Percentiles rank a stretch among this genome's conserved stretches.
Evolutionary conservation across 2,113 vertebrate genomes (phyloP).

Genomic region (Anolis carolinensis): DNA sequence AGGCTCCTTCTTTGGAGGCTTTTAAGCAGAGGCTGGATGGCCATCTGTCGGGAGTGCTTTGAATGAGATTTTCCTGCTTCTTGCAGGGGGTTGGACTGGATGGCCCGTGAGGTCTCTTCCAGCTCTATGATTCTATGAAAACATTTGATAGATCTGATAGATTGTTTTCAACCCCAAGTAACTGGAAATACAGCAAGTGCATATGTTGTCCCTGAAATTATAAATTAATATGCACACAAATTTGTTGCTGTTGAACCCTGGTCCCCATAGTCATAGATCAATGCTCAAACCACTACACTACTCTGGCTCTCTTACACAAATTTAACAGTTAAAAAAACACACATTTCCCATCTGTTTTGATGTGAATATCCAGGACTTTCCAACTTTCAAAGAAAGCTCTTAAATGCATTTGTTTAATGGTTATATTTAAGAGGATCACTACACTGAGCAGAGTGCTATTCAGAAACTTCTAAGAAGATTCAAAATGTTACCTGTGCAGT

Average conservation of each 20-base stretch:
- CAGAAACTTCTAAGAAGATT: neutral
- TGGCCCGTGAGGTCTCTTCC: no score
- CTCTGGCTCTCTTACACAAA: neutral
- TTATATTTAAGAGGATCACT: neutral
- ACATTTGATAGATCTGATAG: neutral
- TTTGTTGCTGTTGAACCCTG: neutral
- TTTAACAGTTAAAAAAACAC: neutral
- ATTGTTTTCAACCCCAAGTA: neutral
- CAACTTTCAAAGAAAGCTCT: neutral
- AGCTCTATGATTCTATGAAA: no score
- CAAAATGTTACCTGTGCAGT: neutral
- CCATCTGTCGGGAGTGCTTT: no score
- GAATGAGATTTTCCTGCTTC: no score
- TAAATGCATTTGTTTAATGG: neutral
- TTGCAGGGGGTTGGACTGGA: no score
- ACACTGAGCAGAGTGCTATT: neutral
- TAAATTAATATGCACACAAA: neutral
- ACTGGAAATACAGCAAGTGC: neutral
- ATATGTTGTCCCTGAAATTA: neutral
- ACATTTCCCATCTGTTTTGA: no score
- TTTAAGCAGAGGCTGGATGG: no score
- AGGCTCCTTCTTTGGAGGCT: no score
- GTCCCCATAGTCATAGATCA: no score
- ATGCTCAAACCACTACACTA: no score
- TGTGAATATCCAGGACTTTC: neutral